These are phyloP conservation scores for Chymomyza fuscimana DNA, from an alignment of 2,888 invertebrate genomes.

Conservation along the genomic window DNA sequence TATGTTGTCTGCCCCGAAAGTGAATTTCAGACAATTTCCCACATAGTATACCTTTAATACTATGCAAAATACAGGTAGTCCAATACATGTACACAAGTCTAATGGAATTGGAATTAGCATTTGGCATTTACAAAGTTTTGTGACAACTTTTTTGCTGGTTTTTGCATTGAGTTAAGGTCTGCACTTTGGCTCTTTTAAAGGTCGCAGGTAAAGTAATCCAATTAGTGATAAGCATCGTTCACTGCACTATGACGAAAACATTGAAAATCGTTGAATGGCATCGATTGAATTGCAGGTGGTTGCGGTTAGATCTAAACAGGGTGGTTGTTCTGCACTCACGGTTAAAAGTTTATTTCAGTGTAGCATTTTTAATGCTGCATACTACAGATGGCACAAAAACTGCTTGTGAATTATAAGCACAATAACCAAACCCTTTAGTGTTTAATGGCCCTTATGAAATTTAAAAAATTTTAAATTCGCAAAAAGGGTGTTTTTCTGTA, in stretches of 20 bases:
- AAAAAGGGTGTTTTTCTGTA: no score
- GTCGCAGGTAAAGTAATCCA: conserved; percentile 63
- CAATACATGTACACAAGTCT: conserved; percentile 26
- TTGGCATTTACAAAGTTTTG: conserved; percentile 55
- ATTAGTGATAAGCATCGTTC: conserved; percentile 62
- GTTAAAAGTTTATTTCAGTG: no score
- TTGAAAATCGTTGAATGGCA: background rate
- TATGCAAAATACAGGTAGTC: background rate
- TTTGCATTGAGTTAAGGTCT: conserved; percentile 21
- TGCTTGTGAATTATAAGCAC: no score
- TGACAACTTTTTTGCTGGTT: conserved; percentile 31
- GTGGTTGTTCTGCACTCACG: no score
- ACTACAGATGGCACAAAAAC: no score
- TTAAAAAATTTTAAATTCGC: no score
- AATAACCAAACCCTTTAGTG: no score
- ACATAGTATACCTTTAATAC: background rate
- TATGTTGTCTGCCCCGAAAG: conserved; percentile 24
- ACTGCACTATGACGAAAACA: conserved; percentile 27
- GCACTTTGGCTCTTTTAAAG: conserved; percentile 39
- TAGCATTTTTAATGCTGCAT: no score
- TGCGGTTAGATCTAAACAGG: background rate
- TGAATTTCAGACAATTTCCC: conserved; percentile 31
- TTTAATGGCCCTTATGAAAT: no score
- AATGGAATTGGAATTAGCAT: conserved; percentile 60
- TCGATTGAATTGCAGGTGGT: background rate